Percentiles rank a stretch among this genome's conserved stretches.
These are phyloP conservation scores for Emydoidea blandingii DNA, from an alignment of 2,797 vertebrate species.

Conservation along the genomic window DNA sequence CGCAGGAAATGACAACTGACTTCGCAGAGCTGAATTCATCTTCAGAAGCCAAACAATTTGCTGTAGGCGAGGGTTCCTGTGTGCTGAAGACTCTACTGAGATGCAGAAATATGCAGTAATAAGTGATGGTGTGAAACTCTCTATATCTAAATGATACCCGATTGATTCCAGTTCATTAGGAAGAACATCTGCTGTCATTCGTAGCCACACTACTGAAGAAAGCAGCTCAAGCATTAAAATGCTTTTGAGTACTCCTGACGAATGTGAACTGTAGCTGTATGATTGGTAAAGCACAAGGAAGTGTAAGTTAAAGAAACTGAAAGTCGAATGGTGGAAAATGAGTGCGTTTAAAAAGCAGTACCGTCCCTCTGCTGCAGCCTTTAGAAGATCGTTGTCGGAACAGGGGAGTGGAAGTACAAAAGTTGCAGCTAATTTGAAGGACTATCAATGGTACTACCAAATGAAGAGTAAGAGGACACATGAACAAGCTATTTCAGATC, in stretches of 20 bases:
- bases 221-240: conserved; percentile 54
- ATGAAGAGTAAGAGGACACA: conserved; percentile 72
- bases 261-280: conserved; percentile 44
- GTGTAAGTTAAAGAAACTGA: conserved; percentile 5
- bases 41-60: background rate
- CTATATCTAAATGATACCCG: background rate
- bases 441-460: conserved; percentile 74
- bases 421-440: conserved; percentile 61
- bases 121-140: background rate
- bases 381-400: conserved; percentile 79
- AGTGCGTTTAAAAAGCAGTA: conserved; percentile 78
- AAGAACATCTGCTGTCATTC: conserved; percentile 68
- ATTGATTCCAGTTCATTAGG: conserved; percentile 63
- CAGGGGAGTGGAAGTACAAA: conserved; percentile 69
- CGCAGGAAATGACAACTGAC: conserved; percentile 66
- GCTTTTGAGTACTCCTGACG: conserved; percentile 59
- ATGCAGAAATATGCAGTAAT: conserved; percentile 62
- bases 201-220: conserved; percentile 28
- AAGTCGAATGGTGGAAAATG: conserved; percentile 72
- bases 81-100: conserved; percentile 38
- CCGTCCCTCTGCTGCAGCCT: conserved; percentile 62
- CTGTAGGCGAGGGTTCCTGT: conserved; percentile 32
- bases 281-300: conserved; percentile 24
- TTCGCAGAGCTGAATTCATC: conserved; percentile 42
- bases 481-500: conserved; percentile 56